Percentiles rank a stretch among this genome's conserved stretches.
These are phyloP conservation scores for Stylophora pistillata DNA, from an alignment of 64 coral and sea anemone genomes.

Conservation along the genomic window DNA sequence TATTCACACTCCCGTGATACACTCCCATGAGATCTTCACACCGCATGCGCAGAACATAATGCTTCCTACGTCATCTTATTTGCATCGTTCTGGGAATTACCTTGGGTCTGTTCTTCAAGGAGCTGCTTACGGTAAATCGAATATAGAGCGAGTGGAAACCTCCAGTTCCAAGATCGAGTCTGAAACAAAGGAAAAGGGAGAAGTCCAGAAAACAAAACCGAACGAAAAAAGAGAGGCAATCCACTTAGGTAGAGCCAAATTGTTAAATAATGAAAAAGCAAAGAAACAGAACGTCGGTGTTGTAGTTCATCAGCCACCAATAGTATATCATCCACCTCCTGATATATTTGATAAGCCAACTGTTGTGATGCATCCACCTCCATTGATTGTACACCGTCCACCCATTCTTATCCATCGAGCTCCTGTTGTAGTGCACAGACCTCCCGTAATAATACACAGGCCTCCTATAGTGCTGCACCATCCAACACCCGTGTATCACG, in stretches of 20 bases:
- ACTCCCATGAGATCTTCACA: slow-evolving; percentile 56
- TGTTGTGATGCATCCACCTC: slow-evolving; percentile 62
- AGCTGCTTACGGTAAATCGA: slow-evolving; percentile 28
- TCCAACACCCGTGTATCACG: slow-evolving; percentile 56
- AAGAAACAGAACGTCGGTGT: slow-evolving; percentile 30
- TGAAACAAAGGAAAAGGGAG: not conserved
- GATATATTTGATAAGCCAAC: slow-evolving; percentile 68
- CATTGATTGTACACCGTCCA: slow-evolving; percentile 59
- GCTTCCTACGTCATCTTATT: slow-evolving; percentile 39
- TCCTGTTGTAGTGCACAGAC: slow-evolving; percentile 66
- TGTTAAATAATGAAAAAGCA: not conserved
- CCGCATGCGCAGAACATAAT: slow-evolving; percentile 42
- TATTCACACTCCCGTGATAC: slow-evolving; percentile 53
- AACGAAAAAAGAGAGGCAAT: slow-evolving; percentile 3
- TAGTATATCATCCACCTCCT: slow-evolving; percentile 49
- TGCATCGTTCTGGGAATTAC: slow-evolving; percentile 36
- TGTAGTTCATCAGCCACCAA: slow-evolving; percentile 40
- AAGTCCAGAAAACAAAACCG: not conserved
- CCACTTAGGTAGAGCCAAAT: not conserved
- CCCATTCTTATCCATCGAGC: slow-evolving; percentile 64
- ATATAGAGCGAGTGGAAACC: slow-evolving; percentile 2
- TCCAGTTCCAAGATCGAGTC: not conserved
- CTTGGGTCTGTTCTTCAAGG: slow-evolving; percentile 34
- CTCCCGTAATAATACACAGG: slow-evolving; percentile 66
- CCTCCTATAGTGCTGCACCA: slow-evolving; percentile 75